A percentile compares a stretch with the other conserved stretches of the same genome.
Evolutionary conservation across 2,888 invertebrate species (phyloP).

Genomic region (Litoditis marina): DNA sequence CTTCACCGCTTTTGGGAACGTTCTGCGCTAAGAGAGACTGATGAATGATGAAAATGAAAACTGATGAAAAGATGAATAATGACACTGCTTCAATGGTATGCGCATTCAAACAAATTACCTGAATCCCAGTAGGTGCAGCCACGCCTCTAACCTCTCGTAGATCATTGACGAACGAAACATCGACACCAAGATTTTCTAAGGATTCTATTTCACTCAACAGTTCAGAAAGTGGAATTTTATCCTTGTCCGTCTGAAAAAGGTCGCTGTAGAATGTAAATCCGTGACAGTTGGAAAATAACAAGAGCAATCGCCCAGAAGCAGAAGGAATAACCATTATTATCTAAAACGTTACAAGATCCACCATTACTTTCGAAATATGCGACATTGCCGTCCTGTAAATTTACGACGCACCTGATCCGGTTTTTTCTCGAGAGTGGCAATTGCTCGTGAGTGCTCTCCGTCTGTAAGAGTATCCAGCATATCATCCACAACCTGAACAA

Average conservation of each 20-base stretch:
- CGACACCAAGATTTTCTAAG: conserved; percentile 76
- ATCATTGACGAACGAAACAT: conserved; percentile 77
- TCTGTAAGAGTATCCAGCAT: conserved; percentile 78
- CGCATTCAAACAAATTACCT: conserved; percentile 12
- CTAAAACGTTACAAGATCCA: no score
- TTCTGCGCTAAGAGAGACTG: no score
- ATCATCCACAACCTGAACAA: conserved; percentile 77
- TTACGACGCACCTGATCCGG: not conserved
- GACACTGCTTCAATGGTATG: no score
- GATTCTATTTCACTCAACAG: conserved; percentile 67
- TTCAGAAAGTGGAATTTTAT: not conserved
- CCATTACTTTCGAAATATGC: no score
- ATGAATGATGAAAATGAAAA: no score
- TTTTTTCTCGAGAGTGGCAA: conserved; percentile 57
- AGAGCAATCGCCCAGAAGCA: no score
- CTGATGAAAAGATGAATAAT: no score
- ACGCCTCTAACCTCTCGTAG: conserved; percentile 2
- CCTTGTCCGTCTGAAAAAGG: not conserved
- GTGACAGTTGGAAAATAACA: no score
- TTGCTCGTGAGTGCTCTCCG: conserved; percentile 78
- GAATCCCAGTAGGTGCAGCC: not conserved
- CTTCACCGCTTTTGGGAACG: no score
- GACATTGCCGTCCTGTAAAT: no score
- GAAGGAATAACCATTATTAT: no score
- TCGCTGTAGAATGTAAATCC: no score